Conservation (phyloP, 2,888 invertebrate genomes). For the Metopia argyrocephala region DNA sequence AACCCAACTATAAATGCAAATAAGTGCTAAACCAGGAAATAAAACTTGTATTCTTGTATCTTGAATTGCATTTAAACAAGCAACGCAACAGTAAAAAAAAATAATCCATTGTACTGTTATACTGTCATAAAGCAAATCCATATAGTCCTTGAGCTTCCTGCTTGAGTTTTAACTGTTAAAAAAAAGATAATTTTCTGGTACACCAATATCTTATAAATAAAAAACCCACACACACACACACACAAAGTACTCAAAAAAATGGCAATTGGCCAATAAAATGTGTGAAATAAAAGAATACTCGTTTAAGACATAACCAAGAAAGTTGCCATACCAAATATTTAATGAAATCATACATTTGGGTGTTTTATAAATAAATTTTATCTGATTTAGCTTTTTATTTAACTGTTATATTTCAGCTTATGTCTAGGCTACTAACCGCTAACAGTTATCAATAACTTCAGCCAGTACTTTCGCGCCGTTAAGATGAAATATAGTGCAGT, state of each 20-base stretch:
- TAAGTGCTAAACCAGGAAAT: constrained; percentile 59
- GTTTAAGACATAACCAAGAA: background rate
- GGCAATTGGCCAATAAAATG: constrained; percentile 58
- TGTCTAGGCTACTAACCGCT: too few species aligned
- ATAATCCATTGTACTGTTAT: background rate
- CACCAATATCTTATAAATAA: background rate
- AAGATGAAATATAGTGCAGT: too few species aligned
- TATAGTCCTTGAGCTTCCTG: background rate
- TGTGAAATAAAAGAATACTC: constrained; percentile 28
- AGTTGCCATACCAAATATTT: background rate
- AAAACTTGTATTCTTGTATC: constrained; percentile 59
- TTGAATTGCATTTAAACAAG: constrained; percentile 55
- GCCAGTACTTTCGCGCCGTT: too few species aligned
- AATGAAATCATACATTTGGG: too few species aligned
- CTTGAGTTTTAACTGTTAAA: background rate
- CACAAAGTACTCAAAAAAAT: constrained; percentile 42
- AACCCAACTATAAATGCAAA: constrained; percentile 60
- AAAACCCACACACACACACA: background rate
- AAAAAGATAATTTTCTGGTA: background rate
- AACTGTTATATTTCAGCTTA: too few species aligned
- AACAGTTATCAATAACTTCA: too few species aligned
- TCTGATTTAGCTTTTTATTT: too few species aligned
- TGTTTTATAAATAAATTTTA: too few species aligned
- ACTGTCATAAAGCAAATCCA: background rate
- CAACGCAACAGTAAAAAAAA: background rate